These are phyloP conservation scores for Torymus texanus DNA, from an alignment of 2,888 invertebrate species.

Conservation along the genomic window DNA sequence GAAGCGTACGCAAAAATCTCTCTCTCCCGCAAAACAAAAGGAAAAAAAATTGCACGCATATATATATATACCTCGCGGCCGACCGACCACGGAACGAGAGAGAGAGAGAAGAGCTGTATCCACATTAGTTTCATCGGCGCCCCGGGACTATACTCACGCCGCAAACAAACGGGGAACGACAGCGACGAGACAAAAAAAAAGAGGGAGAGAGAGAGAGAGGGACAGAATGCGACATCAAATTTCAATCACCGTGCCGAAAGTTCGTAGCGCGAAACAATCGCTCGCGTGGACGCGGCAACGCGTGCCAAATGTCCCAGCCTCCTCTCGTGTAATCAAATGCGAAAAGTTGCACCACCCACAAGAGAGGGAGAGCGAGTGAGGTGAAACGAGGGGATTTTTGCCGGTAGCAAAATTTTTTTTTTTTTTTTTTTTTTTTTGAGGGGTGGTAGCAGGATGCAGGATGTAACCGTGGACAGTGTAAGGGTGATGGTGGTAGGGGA, in stretches of 20 bases:
- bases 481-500: too few relatives aligned
- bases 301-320: background rate
- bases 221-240: conserved; percentile 32
- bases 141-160: background rate
- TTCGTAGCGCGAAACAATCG: too few relatives aligned
- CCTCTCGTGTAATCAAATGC: conserved; percentile 14
- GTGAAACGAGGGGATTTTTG: too few relatives aligned
- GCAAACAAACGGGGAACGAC: conserved; percentile 32
- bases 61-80: too few relatives aligned
- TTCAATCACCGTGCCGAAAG: conserved; percentile 34
- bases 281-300: background rate
- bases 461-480: too few relatives aligned
- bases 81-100: too few relatives aligned
- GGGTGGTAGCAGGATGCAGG: too few relatives aligned
- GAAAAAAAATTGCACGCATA: too few relatives aligned
- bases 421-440: too few relatives aligned
- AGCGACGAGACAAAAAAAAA: background rate
- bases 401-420: too few relatives aligned
- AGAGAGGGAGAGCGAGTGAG: background rate
- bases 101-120: conserved; percentile 1
- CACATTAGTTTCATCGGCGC: conserved; percentile 29
- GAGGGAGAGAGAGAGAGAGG: background rate
- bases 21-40: too few relatives aligned
- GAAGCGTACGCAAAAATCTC: too few relatives aligned
- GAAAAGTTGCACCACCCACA: conserved; percentile 2